phyloP scores from a whole-genome alignment of 2,888 invertebrate genomes.

The Temnothorax rugatulus region DNA sequence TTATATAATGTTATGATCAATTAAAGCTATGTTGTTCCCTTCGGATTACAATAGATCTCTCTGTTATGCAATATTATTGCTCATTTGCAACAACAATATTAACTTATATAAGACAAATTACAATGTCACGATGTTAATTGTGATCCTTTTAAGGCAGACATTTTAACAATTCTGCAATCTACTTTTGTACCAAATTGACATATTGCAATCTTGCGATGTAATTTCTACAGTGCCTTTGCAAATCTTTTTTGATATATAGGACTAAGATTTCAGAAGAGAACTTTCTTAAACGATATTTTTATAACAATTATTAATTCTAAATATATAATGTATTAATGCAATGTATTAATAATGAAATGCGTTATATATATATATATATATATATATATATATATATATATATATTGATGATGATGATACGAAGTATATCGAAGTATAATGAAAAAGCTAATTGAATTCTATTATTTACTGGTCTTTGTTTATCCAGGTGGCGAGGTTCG shows the following conservation, averaged over 20 bases:
- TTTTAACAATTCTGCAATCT: neutral
- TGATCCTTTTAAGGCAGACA: neutral
- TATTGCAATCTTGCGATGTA: neutral
- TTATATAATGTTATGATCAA: neutral
- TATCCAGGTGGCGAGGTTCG: slow-evolving; percentile 80
- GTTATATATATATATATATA: neutral
- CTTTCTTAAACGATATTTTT: neutral
- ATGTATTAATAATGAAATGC: neutral
- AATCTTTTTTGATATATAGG: neutral
- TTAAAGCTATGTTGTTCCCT: neutral
- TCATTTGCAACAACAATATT: neutral
- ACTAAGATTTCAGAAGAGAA: neutral
- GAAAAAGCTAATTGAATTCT: neutral
- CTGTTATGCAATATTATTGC: neutral
- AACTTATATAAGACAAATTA: slow-evolving; percentile 1
- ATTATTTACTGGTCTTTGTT: neutral
- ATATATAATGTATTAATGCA: neutral
- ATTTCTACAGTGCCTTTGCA: neutral
- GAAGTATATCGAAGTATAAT: neutral
- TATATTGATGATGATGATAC: neutral
- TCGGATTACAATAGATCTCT: neutral
- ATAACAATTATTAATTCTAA: neutral
- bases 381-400: too few species aligned
- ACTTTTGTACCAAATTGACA: neutral
- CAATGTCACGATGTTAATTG: neutral